Base-by-base conservation (phyloP, 2,888 invertebrate genomes). In the Ischnura elegans region DNA sequence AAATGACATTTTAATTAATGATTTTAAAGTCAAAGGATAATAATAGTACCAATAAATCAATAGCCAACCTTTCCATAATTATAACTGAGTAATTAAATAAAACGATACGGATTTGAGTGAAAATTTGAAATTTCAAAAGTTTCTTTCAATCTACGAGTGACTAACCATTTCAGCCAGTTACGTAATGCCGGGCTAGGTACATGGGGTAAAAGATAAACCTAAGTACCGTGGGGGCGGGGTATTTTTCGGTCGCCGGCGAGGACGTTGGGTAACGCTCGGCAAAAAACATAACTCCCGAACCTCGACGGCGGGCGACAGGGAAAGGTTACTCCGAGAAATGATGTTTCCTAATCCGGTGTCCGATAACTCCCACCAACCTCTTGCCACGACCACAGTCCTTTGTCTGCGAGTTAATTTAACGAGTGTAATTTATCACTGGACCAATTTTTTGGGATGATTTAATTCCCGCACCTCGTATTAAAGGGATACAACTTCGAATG, bases 211-310 rank as follows among this genome's bases (percentile, higher is more conserved):
- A n/a, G n/a, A n/a, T n/a, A n/a, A n/a, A n/a, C n/a, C n/a, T n/a
- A n/a, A n/a, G n/a, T n/a, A n/a, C n/a, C n/a, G n/a, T 13, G 36
- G 36, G 36, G 29, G n/a, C 10, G 36, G 36, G 0, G 36, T 76
- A 76, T 76, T 36, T 61, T 61, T 61, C n/a, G 61, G 61, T n/a
- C n/a, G n/a, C n/a, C 21, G 61, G 61, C n/a, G n/a, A 61, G 61
- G 36, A 36, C 29, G n/a, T 76, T 76, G 76, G 76, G 76, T 13
- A 76, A 76, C 16, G 36, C 76, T 10, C 76, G n/a, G 61, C 2
- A 76, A 6, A 36, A 76, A 76, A 36, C 29, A 76, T 10, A 25
- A 36, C n/a, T 61, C 36, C 8, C 13, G 76, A 76, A 36, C 76
- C 76, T 76, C 36, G 76, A 8, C 36, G 76, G 76, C 76, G 36